phyloP scores from a whole-genome alignment of 2,888 invertebrate species.

The Cheilosia urbana region DNA sequence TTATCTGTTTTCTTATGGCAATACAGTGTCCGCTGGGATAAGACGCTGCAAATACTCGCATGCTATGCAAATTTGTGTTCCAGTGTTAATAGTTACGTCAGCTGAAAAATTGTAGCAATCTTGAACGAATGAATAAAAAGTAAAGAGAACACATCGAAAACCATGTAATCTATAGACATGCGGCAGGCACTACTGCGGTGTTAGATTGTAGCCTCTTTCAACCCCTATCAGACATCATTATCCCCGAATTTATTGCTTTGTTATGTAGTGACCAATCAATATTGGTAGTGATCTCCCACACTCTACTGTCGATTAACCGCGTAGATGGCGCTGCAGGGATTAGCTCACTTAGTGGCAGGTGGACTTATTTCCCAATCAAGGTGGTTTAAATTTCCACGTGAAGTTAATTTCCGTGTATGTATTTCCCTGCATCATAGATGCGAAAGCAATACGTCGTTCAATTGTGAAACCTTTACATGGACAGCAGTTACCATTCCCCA shows the following conservation, averaged over 20 bases:
- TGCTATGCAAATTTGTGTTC: not conserved
- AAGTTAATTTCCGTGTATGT: too few relatives aligned
- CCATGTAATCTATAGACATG: not conserved
- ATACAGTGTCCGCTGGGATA: not conserved
- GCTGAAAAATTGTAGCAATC: not conserved
- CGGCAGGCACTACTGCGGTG: not conserved
- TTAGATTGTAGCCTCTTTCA: constrained; percentile 6
- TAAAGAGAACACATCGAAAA: not conserved
- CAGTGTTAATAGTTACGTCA: not conserved
- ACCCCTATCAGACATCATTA: not conserved
- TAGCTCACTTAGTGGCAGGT: too few relatives aligned
- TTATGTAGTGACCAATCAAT: too few relatives aligned
- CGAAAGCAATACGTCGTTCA: too few relatives aligned
- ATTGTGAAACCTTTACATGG: too few relatives aligned
- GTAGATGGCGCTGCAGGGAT: too few relatives aligned
- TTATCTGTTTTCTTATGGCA: not conserved
- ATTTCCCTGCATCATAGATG: too few relatives aligned
- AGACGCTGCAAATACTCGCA: not conserved
- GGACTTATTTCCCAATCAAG: too few relatives aligned
- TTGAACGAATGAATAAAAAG: not conserved
- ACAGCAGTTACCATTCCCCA: too few relatives aligned
- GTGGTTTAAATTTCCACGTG: too few relatives aligned
- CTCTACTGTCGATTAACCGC: too few relatives aligned
- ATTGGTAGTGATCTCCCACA: too few relatives aligned
- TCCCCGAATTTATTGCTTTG: not conserved